Evolutionary conservation across 1,140 invertebrate genomes (phyloP).

Genomic region (Oncopodura yosiiana): DNA sequence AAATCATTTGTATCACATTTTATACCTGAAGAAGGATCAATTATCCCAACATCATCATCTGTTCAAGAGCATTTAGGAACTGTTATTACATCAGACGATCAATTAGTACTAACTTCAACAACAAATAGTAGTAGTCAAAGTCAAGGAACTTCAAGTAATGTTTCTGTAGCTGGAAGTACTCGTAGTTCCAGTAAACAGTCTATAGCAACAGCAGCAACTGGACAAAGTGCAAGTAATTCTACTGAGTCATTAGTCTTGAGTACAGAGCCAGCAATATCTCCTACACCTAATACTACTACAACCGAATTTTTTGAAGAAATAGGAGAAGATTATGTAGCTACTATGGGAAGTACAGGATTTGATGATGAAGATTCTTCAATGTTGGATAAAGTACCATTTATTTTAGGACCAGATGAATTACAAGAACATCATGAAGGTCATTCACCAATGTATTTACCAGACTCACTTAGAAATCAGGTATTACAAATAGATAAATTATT

Average conservation of each 20-base stretch:
- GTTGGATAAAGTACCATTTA: conserved; percentile 19
- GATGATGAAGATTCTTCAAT: conserved; percentile 6
- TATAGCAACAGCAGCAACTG: neutral
- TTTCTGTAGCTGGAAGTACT: neutral
- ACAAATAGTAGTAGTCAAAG: neutral
- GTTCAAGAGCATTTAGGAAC: conserved; percentile 23
- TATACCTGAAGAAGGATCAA: conserved; percentile 27
- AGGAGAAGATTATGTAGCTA: conserved; percentile 17
- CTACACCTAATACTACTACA: no score
- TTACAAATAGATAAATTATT: neutral
- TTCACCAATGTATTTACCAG: conserved; percentile 4
- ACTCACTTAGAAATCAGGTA: neutral
- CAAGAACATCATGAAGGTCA: neutral
- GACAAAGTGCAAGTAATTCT: no score
- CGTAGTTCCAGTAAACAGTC: neutral
- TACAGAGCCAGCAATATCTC: no score
- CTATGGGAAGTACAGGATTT: neutral
- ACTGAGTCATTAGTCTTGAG: no score
- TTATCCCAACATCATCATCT: conserved; percentile 5
- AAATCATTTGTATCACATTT: conserved; percentile 32
- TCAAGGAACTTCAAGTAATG: neutral
- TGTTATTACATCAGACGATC: no score
- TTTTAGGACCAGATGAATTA: conserved; percentile 2
- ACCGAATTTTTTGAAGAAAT: conserved; percentile 22
- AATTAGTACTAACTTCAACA: neutral